These are phyloP conservation scores for Huso huso DNA, from an alignment of 2,797 vertebrate species.

Conservation along the genomic window DNA sequence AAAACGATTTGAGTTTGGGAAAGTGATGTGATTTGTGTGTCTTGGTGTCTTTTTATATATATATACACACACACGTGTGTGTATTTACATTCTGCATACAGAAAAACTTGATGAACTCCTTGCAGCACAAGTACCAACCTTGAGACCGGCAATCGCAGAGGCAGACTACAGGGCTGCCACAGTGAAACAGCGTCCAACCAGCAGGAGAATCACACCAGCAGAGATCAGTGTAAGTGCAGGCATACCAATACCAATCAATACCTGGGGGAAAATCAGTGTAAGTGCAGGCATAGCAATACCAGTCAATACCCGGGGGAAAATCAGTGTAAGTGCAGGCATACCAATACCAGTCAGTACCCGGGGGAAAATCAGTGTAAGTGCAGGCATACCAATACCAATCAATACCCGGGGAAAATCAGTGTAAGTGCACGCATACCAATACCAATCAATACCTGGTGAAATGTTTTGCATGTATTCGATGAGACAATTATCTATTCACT, in stretches of 20 bases:
- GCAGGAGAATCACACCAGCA: slow-evolving; percentile 88
- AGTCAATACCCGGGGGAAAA: neutral
- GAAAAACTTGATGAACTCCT: slow-evolving; percentile 94
- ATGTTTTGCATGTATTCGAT: too few relatives aligned
- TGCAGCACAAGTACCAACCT: slow-evolving; percentile 79
- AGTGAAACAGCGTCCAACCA: slow-evolving; percentile 91
- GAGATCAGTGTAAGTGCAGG: slow-evolving; percentile 83
- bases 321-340: too few relatives aligned
- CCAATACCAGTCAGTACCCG: neutral
- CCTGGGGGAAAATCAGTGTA: neutral
- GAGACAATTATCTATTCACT: too few relatives aligned
- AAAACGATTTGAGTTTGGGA: slow-evolving; percentile 6
- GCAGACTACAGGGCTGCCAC: slow-evolving; percentile 90
- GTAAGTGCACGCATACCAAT: too few relatives aligned
- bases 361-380: slow-evolving; percentile 81
- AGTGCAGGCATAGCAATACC: too few relatives aligned
- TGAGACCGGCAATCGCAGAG: slow-evolving; percentile 79
- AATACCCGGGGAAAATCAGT: neutral
- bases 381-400: neutral
- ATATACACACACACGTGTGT: neutral
- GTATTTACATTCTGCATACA: slow-evolving; percentile 41
- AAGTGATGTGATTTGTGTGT: slow-evolving; percentile 1
- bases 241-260: neutral
- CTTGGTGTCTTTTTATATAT: too few relatives aligned
- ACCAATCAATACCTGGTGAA: too few relatives aligned